A percentile compares a stretch with the other conserved stretches of the same genome.
Evolutionary conservation across 2,888 invertebrate genomes (phyloP).

Genomic region (Tanypteryx hageni): DNA sequence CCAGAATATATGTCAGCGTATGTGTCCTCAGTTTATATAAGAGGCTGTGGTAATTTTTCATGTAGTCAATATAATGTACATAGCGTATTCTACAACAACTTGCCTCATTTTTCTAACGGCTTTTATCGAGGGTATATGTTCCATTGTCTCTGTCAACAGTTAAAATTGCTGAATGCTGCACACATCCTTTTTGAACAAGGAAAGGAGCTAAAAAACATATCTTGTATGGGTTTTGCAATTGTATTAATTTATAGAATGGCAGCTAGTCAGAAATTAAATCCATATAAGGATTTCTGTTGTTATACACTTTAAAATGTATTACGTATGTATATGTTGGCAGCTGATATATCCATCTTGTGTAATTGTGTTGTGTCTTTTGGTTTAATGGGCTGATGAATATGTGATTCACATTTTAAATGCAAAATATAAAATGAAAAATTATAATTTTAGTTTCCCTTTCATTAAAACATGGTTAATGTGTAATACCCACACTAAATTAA

Average conservation of each 20-base stretch:
- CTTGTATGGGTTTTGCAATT: conserved; percentile 60
- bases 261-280: conserved; percentile 60
- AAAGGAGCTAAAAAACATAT: conserved; percentile 50
- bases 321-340: conserved; percentile 61
- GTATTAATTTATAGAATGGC: conserved; percentile 50
- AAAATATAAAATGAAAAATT: conserved; percentile 36
- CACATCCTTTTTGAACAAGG: conserved; percentile 43
- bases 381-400: conserved; percentile 58
- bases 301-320: conserved; percentile 43
- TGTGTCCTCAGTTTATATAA: conserved; percentile 58
- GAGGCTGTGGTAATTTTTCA: conserved; percentile 61
- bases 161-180: conserved; percentile 49
- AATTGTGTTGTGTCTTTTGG: conserved; percentile 63
- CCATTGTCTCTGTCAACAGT: conserved; percentile 58
- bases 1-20: conserved; percentile 40
- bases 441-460: background rate
- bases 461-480: no score
- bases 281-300: conserved; percentile 59
- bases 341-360: conserved; percentile 62
- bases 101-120: conserved; percentile 63
- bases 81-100: conserved; percentile 58
- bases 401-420: conserved; percentile 59
- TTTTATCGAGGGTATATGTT: conserved; percentile 62
- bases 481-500: no score
- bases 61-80: conserved; percentile 59